phyloP scores from a whole-genome alignment of 2,113 vertebrate species.

The Loxodonta africana region DNA sequence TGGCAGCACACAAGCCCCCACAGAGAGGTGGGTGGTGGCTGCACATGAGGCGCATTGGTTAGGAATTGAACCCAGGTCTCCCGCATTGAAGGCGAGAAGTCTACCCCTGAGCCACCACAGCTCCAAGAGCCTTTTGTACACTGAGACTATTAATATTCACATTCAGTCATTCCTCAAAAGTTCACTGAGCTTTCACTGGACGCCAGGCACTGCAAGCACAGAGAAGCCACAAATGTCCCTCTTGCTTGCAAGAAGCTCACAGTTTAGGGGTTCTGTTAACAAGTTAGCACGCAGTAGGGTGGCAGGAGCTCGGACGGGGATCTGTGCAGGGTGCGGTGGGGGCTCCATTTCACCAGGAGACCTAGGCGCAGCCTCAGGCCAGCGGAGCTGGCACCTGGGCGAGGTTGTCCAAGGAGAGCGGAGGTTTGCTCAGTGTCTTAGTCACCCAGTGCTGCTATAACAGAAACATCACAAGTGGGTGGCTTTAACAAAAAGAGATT shows the following conservation, averaged over 20 bases:
- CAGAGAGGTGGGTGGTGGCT: no score
- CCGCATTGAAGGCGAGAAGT: no score
- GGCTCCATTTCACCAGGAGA: not conserved
- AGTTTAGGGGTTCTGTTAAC: not conserved
- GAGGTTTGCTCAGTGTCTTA: no score
- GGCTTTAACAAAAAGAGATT: no score
- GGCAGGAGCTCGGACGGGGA: accelerated
- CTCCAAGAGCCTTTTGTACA: not conserved
- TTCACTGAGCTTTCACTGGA: not conserved
- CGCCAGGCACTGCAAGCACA: not conserved
- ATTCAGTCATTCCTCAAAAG: not conserved
- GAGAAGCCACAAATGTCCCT: not conserved
- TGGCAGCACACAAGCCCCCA: no score
- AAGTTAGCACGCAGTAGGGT: accelerated
- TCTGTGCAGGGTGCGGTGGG: accelerated
- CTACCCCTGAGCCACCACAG: no score
- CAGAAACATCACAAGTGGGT: no score
- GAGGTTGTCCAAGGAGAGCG: accelerated
- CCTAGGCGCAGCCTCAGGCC: not conserved
- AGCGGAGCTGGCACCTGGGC: no score
- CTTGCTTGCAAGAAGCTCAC: not conserved
- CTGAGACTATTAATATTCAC: accelerated
- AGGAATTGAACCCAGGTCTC: no score
- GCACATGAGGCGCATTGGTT: no score
- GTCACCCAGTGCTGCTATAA: no score